phyloP scores from a whole-genome alignment of 2,113 vertebrate genomes.

The Motacilla alba region DNA sequence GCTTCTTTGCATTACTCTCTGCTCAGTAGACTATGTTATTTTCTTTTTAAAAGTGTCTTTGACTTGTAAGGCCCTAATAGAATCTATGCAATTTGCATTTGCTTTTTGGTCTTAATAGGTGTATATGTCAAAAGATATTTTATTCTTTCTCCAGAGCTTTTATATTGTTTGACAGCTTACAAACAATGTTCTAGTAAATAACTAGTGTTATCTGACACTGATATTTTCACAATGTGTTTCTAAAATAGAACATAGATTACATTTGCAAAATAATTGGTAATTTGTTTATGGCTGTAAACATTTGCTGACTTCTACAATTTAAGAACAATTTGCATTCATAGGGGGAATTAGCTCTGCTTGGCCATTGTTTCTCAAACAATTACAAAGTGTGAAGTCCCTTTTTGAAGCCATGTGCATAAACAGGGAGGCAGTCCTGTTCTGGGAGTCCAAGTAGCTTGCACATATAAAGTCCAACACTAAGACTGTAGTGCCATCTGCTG shows the following conservation, averaged over 20 bases:
- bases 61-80: background rate
- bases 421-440: background rate
- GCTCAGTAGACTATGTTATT: background rate
- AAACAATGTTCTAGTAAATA: background rate
- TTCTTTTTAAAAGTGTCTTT: background rate
- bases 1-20: background rate
- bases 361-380: background rate
- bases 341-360: background rate
- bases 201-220: background rate
- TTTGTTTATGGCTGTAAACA: background rate
- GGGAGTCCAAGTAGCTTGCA: background rate
- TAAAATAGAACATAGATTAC: background rate
- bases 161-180: background rate
- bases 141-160: background rate
- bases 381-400: background rate
- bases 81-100: background rate
- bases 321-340: background rate
- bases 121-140: background rate
- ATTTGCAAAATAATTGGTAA: background rate
- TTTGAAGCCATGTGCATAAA: background rate
- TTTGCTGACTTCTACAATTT: background rate
- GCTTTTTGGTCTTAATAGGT: background rate
- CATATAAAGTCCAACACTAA: background rate
- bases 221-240: background rate
- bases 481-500: constrained; percentile 74